A percentile compares a stretch with the other conserved stretches of the same genome.
Evolutionary conservation across 2,113 vertebrate genomes (phyloP).

Genomic region (Mus spicilegus): DNA sequence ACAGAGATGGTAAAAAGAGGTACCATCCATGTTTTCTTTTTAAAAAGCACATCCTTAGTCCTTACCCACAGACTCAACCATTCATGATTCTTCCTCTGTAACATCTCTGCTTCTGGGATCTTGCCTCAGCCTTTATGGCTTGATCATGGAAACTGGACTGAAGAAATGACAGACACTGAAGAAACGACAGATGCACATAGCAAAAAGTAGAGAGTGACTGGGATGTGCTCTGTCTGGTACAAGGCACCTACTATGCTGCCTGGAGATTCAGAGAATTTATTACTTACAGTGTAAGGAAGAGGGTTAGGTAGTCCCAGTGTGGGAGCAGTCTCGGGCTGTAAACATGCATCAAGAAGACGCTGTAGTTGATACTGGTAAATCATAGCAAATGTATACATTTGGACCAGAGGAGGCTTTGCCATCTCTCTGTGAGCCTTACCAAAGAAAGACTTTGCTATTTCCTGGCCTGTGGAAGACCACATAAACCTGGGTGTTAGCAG

Average conservation of each 20-base stretch:
- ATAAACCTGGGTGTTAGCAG: neutral
- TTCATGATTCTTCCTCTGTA: neutral
- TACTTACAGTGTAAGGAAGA: no score
- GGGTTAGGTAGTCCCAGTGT: neutral
- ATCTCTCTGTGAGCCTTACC: neutral
- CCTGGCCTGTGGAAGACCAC: neutral
- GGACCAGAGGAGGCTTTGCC: neutral
- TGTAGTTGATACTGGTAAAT: neutral
- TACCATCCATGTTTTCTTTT: neutral
- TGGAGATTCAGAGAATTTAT: neutral
- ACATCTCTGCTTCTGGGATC: neutral
- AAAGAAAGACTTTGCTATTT: neutral
- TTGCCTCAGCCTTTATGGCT: neutral
- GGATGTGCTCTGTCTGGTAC: neutral
- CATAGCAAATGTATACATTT: neutral
- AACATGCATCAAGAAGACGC: neutral
- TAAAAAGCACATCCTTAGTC: neutral
- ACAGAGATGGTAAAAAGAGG: neutral
- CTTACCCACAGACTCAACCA: neutral
- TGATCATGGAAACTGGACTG: neutral
- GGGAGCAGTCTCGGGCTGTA: neutral
- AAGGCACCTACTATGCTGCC: no score
- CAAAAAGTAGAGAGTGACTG: fast-evolving
- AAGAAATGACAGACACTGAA: neutral
- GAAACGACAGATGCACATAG: neutral